Percentiles rank a stretch among this genome's conserved stretches.
Conservation (phyloP, 2,113 vertebrate species). For the Patagioenas fasciata region DNA sequence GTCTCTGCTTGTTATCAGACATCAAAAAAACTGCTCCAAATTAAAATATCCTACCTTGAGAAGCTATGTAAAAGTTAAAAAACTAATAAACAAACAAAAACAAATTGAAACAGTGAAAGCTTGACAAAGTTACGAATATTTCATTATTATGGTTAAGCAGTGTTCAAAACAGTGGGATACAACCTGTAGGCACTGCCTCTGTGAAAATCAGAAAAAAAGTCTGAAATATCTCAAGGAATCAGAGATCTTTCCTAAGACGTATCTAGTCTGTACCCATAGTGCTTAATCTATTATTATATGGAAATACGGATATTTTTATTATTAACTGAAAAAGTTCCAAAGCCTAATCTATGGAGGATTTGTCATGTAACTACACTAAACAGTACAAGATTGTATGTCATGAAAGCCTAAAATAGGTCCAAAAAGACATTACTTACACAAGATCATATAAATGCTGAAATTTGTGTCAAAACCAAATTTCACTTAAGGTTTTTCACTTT, state of each 20-base stretch:
- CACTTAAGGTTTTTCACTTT: not conserved
- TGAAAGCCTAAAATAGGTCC: not conserved
- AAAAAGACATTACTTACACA: not conserved
- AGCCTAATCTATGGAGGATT: accelerated
- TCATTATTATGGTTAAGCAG: not conserved
- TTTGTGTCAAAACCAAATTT: not conserved
- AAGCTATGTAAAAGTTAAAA: not conserved
- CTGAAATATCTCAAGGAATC: not conserved
- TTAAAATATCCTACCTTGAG: not conserved
- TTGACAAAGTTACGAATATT: not conserved
- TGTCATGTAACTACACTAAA: not conserved
- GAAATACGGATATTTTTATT: not conserved
- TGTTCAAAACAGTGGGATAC: not conserved
- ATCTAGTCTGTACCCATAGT: not conserved
- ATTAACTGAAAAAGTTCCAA: not conserved
- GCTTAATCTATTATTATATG: not conserved
- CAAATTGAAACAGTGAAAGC: not conserved
- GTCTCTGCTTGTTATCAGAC: not conserved
- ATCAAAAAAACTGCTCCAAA: not conserved
- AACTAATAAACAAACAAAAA: too few species aligned
- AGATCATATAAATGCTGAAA: not conserved
- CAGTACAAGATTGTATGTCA: not conserved
- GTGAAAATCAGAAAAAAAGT: not conserved
- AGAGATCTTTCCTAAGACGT: not conserved
- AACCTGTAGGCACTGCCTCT: not conserved